These are phyloP conservation scores for Rallus crepitans DNA, from an alignment of 2,797 vertebrate genomes.

Conservation along the genomic window DNA sequence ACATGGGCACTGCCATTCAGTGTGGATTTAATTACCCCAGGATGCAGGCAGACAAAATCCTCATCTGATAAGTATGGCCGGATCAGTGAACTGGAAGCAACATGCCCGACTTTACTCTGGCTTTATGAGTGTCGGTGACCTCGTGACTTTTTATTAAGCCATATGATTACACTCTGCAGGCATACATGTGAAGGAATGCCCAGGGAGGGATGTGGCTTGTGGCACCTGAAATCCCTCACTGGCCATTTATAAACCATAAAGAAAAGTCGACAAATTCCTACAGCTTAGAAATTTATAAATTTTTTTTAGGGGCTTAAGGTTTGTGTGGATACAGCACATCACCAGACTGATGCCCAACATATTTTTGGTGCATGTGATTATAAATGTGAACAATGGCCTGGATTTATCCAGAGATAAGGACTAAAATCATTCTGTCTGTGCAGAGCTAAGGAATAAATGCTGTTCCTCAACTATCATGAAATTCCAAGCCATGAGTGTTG, in stretches of 20 bases:
- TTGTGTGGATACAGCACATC: neutral
- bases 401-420: neutral
- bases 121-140: slow-evolving; percentile 22
- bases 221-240: slow-evolving; percentile 29
- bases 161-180: neutral
- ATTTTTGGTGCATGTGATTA: neutral
- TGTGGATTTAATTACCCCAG: slow-evolving; percentile 19
- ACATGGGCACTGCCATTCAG: neutral
- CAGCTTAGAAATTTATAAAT: neutral
- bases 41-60: neutral
- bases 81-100: slow-evolving; percentile 32
- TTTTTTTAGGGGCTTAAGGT: neutral
- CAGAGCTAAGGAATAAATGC: neutral
- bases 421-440: neutral
- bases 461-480: neutral
- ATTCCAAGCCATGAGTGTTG: neutral
- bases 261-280: slow-evolving; percentile 49
- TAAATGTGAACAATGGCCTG: neutral
- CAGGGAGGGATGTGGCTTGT: neutral
- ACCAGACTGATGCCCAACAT: neutral
- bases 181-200: slow-evolving; percentile 23
- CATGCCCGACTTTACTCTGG: neutral
- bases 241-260: neutral
- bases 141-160: slow-evolving; percentile 39
- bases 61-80: slow-evolving; percentile 27